Evolutionary conservation across 2,113 vertebrate genomes (phyloP).

Genomic region (Herpailurus yagouaroundi): DNA sequence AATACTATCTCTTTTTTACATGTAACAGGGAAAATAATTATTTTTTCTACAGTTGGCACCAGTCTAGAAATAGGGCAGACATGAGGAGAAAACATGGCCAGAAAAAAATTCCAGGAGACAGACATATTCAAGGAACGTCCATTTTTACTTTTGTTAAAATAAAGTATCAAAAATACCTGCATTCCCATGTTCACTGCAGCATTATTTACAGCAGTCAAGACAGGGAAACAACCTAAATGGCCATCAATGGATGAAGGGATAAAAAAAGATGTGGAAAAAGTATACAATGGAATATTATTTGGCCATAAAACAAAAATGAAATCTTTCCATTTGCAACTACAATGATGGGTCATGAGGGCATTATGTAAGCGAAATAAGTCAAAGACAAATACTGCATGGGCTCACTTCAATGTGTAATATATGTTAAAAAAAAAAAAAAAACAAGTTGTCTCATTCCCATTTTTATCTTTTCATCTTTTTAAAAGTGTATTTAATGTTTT

Average conservation of each 20-base stretch:
- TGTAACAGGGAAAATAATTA: neutral
- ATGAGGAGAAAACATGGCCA: neutral
- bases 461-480: constrained; percentile 6
- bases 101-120: neutral
- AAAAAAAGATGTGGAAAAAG: neutral
- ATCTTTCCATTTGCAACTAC: neutral
- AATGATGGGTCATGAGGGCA: neutral
- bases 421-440: neutral
- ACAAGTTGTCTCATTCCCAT: neutral
- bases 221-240: neutral
- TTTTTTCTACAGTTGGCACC: neutral
- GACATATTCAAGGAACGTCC: neutral
- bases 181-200: neutral
- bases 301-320: neutral
- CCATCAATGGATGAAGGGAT: neutral
- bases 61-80: neutral
- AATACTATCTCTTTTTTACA: neutral
- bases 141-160: neutral
- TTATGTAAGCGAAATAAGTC: neutral
- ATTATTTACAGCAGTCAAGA: neutral
- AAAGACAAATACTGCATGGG: neutral
- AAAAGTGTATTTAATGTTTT: neutral
- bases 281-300: neutral
- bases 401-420: neutral
- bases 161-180: neutral